These are phyloP conservation scores for Battus philenor DNA, from an alignment of 1,140 invertebrate species.

Conservation along the genomic window DNA sequence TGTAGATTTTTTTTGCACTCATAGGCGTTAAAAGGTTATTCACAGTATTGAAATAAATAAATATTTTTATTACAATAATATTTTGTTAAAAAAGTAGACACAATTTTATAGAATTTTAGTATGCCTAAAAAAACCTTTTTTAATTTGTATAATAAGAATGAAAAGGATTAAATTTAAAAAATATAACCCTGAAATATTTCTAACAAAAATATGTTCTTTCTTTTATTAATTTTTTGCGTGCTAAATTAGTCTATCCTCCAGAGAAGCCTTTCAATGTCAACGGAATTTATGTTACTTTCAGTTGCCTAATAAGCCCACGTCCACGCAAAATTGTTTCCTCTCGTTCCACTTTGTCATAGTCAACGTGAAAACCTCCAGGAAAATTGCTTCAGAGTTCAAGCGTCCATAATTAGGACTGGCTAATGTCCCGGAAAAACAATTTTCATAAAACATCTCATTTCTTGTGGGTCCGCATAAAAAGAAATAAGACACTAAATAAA, in stretches of 20 bases:
- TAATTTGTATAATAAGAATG: no score
- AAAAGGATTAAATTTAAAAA: no score
- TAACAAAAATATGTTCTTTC: no score
- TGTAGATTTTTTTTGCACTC: no score
- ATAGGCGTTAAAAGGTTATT: no score
- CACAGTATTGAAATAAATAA: no score
- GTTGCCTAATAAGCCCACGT: slow-evolving; percentile 27
- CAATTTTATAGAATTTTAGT: no score
- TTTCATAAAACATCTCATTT: slow-evolving; percentile 71
- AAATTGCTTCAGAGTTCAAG: slow-evolving; percentile 54
- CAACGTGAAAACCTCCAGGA: slow-evolving; percentile 57
- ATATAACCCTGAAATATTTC: no score
- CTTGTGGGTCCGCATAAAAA: slow-evolving; percentile 58
- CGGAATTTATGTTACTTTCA: slow-evolving; percentile 21
- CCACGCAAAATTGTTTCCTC: slow-evolving; percentile 31
- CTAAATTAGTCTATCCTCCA: slow-evolving; percentile 6
- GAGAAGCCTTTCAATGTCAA: slow-evolving; percentile 16
- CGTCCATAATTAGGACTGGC: slow-evolving; percentile 65
- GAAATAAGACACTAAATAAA: slow-evolving; percentile 71
- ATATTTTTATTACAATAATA: no score
- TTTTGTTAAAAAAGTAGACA: no score
- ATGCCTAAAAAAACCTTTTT: no score
- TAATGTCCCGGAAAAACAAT: slow-evolving; percentile 73
- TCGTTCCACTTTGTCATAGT: slow-evolving; percentile 51
- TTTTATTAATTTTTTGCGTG: slow-evolving; percentile 4